phyloP scores from a whole-genome alignment of 2,888 invertebrate genomes.

The Cheilosia soror region DNA sequence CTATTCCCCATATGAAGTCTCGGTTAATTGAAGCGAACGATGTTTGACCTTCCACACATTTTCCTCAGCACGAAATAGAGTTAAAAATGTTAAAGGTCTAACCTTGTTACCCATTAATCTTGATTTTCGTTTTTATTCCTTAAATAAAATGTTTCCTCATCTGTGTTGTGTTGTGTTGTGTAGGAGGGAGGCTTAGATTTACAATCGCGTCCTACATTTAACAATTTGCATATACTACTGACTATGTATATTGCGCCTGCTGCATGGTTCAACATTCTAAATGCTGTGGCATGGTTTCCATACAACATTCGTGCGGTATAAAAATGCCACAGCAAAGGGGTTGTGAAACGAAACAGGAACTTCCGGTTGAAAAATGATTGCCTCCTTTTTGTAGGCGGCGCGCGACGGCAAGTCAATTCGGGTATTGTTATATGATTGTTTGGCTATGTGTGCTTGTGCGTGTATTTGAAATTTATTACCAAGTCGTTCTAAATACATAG shows the following conservation, averaged over 20 bases:
- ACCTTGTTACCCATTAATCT: slow-evolving; percentile 18
- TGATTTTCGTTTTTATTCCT: neutral
- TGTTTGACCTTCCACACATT: neutral
- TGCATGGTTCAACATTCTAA: neutral
- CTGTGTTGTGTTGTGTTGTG: neutral
- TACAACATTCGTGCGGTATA: neutral
- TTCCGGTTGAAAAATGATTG: slow-evolving; percentile 32
- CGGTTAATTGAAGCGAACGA: too few species aligned
- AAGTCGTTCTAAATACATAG: too few species aligned
- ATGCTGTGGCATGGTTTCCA: slow-evolving; percentile 4
- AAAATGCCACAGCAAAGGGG: slow-evolving; percentile 5
- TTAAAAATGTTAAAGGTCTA: slow-evolving; percentile 11
- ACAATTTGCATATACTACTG: slow-evolving; percentile 19
- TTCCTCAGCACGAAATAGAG: neutral
- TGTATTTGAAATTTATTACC: too few species aligned
- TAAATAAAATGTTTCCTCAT: slow-evolving; percentile 12
- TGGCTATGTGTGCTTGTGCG: too few species aligned
- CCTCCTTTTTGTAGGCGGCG: too few species aligned
- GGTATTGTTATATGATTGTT: too few species aligned
- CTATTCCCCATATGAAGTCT: too few species aligned
- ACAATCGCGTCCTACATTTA: slow-evolving; percentile 28
- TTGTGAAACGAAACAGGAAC: slow-evolving; percentile 31
- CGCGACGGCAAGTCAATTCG: too few species aligned
- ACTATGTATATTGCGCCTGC: neutral
- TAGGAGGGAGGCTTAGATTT: slow-evolving; percentile 9